Evolutionary conservation across 2,888 invertebrate genomes (phyloP), one percentile per base, ranked within the genome.

Genomic region (Globia sparganii): DNA sequence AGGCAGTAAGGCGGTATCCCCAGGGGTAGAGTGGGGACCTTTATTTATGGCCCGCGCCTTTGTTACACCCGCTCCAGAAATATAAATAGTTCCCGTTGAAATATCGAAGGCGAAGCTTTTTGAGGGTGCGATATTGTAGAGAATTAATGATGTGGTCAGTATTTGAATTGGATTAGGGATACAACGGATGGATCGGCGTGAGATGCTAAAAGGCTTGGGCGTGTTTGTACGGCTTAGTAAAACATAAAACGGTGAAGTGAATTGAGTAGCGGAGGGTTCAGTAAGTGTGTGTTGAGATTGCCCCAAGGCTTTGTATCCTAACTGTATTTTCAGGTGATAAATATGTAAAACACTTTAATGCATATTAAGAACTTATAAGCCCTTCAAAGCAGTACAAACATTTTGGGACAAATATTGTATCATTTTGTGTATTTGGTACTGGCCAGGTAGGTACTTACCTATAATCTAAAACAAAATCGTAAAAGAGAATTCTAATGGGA

Each of bases 111-210:
- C 90, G 91, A 91, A 91, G 94, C 94, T 93, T 95, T 94, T 93
- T 93, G 94, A 93, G 96, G 96, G 96, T 93, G 95, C 91, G 93
- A 94, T 95, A 95, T 95, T 94, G 96, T 94, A 91, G 93, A 92
- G 94, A 96, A 96, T 96, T 96, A 96, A 96, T 96, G 96, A 96
- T 94, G 95, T 96, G 96, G 96, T 96, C 96, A 96, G 94, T 89
- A 93, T 93, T 94, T 88, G 92, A 91, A 96, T 96, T 95, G 95
- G 94, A 95, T 96, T 95, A 95, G 93, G 95, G 95, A 91, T 87
- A 87, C 78, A 81, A 67, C 67, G 67, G 76, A 84, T 84, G 79
- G 89, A 89, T 90, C 88, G 89, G 92, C 86, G 94, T 90, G 92
- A 94, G 93, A 94, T 92, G 93, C 91, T 96, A 95, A 96, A 95